Evolutionary conservation across 1,140 invertebrate genomes (phyloP).

Genomic region (Sminthurides bifidus): DNA sequence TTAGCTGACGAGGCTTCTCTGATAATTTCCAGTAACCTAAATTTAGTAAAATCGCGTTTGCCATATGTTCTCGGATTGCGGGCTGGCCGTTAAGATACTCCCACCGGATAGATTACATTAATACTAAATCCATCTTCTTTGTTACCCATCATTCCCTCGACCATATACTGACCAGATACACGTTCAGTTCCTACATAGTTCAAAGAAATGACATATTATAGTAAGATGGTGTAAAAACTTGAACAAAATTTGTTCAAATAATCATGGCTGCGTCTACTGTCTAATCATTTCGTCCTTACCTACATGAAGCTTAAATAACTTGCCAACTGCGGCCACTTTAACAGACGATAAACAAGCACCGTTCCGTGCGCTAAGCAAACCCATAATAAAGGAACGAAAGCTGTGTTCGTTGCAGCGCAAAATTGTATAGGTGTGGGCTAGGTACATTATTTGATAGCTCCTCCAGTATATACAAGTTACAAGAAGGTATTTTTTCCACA

Average conservation of each 20-base stretch:
- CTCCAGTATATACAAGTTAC: slow-evolving; percentile 12
- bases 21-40: slow-evolving; percentile 26
- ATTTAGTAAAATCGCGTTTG: slow-evolving; percentile 23
- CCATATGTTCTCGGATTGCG: slow-evolving; percentile 11
- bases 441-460: background rate
- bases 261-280: background rate
- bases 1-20: background rate
- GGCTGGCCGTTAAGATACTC: background rate
- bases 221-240: too few relatives aligned
- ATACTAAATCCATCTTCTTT: background rate
- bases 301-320: slow-evolving; percentile 22
- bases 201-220: too few relatives aligned
- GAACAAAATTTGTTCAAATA: background rate
- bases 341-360: slow-evolving; percentile 13
- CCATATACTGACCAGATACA: slow-evolving; percentile 24
- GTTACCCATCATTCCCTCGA: slow-evolving; percentile 13
- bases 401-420: slow-evolving; percentile 16
- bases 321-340: slow-evolving; percentile 18
- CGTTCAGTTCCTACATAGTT: slow-evolving; percentile 19
- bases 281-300: slow-evolving; percentile 11
- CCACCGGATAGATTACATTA: background rate
- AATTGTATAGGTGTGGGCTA: slow-evolving; percentile 8
- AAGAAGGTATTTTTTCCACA: slow-evolving; percentile 2
- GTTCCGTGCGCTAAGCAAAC: slow-evolving; percentile 6
- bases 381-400: slow-evolving; percentile 18